A percentile compares a stretch with the other conserved stretches of the same genome.
These are phyloP conservation scores for Mormyrus hasselquistii DNA, from an alignment of 2,797 vertebrate species.

Conservation along the genomic window DNA sequence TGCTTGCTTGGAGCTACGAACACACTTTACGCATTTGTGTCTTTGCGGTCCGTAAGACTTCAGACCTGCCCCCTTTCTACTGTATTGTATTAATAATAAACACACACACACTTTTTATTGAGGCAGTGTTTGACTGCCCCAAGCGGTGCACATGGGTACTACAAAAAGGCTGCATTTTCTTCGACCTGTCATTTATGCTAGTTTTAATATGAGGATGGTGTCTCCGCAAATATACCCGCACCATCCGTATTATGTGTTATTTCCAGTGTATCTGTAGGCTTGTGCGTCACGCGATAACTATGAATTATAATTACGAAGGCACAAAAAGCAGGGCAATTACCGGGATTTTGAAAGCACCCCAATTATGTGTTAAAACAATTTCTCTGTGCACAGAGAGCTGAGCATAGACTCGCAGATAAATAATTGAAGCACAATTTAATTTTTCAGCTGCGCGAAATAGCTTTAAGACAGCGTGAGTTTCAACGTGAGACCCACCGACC, in stretches of 20 bases:
- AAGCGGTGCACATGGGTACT: constrained; percentile 31
- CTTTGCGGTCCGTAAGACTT: constrained; percentile 51
- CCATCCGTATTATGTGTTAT: neutral
- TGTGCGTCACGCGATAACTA: neutral
- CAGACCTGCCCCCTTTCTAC: constrained; percentile 44
- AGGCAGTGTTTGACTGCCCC: constrained; percentile 61
- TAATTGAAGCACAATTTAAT: neutral
- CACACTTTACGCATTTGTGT: constrained; percentile 41
- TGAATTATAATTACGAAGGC: neutral
- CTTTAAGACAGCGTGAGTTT: neutral
- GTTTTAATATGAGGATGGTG: neutral
- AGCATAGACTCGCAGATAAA: neutral
- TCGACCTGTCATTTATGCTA: neutral
- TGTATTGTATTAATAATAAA: constrained; percentile 34
- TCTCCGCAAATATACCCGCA: neutral
- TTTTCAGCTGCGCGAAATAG: neutral
- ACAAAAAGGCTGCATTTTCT: constrained; percentile 34
- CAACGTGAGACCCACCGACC: neutral
- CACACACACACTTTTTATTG: constrained; percentile 36
- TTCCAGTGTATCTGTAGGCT: neutral
- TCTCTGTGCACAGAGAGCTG: neutral
- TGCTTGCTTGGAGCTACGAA: constrained; percentile 27
- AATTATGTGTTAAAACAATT: neutral
- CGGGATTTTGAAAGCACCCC: neutral
- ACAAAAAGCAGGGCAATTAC: neutral